Evolutionary conservation across 2,797 vertebrate species (phyloP).

Genomic region (Kryptolebias ocellatus): DNA sequence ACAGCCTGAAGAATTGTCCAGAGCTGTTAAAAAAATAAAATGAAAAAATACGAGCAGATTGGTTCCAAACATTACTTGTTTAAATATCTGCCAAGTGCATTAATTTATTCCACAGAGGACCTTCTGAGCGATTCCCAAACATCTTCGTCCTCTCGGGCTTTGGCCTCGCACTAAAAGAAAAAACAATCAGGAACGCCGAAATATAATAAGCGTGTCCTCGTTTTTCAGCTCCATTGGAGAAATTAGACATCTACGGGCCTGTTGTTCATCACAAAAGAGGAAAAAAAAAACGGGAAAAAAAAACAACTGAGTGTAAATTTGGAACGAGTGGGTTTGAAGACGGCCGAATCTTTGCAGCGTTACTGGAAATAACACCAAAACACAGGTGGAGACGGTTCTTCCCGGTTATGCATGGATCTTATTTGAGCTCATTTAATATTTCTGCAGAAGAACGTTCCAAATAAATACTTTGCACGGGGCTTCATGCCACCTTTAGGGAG

Average conservation of each 20-base stretch:
- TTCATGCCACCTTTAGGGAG: constrained; percentile 66
- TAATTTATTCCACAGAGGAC: constrained; percentile 3
- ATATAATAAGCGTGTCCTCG: constrained; percentile 35
- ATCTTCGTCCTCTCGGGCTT: constrained; percentile 58
- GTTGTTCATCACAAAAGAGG: constrained; percentile 17
- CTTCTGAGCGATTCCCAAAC: constrained; percentile 35
- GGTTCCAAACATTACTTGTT: constrained; percentile 21
- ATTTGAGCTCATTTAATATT: constrained; percentile 47
- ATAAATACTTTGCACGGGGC: constrained; percentile 65
- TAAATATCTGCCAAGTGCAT: constrained; percentile 23
- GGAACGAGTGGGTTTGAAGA: constrained; percentile 25
- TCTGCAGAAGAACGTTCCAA: constrained; percentile 42
- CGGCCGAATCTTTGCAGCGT: constrained; percentile 21
- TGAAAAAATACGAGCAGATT: constrained; percentile 13
- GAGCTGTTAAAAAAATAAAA: constrained; percentile 7
- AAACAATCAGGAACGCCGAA: constrained; percentile 53
- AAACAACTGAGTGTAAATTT: constrained; percentile 52
- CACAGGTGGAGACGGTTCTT: constrained; percentile 39
- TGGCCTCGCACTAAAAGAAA: constrained; percentile 39
- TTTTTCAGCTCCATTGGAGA: constrained; percentile 22
- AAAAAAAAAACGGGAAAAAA: too few relatives aligned
- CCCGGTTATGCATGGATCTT: constrained; percentile 38
- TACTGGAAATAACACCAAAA: constrained; percentile 46
- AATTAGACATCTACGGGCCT: constrained; percentile 28
- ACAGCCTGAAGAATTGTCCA: neutral